phyloP scores from a whole-genome alignment of 2,113 vertebrate species.

The Catharus bicknelli region DNA sequence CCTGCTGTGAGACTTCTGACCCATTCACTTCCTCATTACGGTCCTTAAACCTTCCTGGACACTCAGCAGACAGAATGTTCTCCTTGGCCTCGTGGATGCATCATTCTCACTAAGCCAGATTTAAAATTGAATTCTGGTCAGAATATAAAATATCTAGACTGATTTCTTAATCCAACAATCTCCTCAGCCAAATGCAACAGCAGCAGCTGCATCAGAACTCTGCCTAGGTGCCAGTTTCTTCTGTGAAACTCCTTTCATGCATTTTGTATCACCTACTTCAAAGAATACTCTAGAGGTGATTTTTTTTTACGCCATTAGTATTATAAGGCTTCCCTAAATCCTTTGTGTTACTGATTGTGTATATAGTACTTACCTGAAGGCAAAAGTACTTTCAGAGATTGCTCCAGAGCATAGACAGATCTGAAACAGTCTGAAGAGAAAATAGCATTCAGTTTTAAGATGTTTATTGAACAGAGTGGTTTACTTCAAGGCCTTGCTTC shows the following conservation, averaged over 20 bases:
- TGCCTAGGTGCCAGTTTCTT: not conserved
- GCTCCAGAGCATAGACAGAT: rapidly evolving
- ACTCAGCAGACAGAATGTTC: not conserved
- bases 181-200: not conserved
- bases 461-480: not conserved
- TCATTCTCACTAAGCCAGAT: not conserved
- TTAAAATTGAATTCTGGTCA: not conserved
- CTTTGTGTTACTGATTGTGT: not conserved
- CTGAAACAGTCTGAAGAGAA: not conserved
- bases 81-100: not conserved
- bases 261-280: not conserved
- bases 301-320: not conserved
- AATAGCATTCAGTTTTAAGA: not conserved
- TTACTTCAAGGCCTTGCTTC: not conserved
- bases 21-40: not conserved
- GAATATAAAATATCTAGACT: not conserved
- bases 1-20: not conserved
- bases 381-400: not conserved
- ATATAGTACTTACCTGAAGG: not conserved
- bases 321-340: not conserved
- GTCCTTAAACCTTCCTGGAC: slow-evolving; percentile 4
- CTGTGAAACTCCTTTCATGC: not conserved
- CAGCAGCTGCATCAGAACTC: not conserved
- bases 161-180: not conserved
- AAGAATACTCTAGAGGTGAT: not conserved